Conservation (phyloP, 53 echinoderm and acorn worm species). For the Astropecten irregularis region DNA sequence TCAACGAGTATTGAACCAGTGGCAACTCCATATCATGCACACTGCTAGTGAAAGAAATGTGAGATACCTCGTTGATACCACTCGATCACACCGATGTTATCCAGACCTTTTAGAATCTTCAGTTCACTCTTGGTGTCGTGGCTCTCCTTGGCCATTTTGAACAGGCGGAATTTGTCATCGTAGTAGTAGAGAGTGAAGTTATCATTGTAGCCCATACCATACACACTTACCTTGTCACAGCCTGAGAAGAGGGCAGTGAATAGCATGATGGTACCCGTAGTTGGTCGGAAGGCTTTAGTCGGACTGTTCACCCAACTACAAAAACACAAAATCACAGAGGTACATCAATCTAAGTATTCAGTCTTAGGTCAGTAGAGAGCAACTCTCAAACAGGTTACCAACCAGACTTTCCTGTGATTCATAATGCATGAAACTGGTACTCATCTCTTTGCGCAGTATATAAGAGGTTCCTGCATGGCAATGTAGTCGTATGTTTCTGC, state of each 20-base stretch:
- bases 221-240: conserved; percentile 83
- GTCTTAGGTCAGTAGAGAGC: background rate
- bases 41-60: conserved; percentile 41
- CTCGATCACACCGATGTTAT: conserved; percentile 62
- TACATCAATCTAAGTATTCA: background rate
- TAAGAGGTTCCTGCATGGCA: no score
- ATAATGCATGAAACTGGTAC: no score
- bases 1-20: no score
- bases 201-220: conserved; percentile 93
- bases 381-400: no score
- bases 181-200: conserved; percentile 90
- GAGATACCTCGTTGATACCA: conserved; percentile 92
- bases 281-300: conserved; percentile 82
- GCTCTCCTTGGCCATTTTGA: conserved; percentile 68
- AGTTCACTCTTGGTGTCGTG: conserved; percentile 90
- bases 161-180: conserved; percentile 70
- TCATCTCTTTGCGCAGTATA: no score
- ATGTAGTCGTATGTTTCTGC: no score
- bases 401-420: background rate
- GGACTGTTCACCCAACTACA: conserved; percentile 25
- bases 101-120: conserved; percentile 65
- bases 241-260: conserved; percentile 76
- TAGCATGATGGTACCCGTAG: conserved; percentile 90
- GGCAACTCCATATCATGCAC: no score
- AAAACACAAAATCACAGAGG: background rate